Percentiles rank a stretch among this genome's conserved stretches.
These are phyloP conservation scores for Oxystoma pomonae DNA, from an alignment of 2,888 invertebrate genomes.

Conservation along the genomic window DNA sequence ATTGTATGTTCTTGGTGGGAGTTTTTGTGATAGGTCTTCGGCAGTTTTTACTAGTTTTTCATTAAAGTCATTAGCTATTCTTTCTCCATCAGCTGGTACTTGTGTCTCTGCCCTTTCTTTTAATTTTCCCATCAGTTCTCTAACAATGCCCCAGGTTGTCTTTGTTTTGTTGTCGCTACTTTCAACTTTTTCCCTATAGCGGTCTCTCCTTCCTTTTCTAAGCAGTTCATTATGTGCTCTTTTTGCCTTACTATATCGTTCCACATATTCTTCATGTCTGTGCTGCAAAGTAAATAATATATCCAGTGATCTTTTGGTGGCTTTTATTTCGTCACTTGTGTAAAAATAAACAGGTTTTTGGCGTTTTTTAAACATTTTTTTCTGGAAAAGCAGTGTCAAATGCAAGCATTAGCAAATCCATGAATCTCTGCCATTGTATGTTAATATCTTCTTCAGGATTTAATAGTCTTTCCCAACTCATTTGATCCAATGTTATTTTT, in stretches of 20 bases:
- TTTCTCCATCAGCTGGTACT: not conserved
- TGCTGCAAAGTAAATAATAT: not conserved
- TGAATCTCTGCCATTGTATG: not conserved
- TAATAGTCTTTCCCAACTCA: not conserved
- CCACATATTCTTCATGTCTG: not conserved
- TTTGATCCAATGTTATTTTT: not conserved
- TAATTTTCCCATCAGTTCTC: not conserved
- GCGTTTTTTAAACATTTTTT: not conserved
- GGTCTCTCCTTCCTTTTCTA: not conserved
- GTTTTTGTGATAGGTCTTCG: not conserved
- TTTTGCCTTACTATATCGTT: not conserved
- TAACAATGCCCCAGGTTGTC: not conserved
- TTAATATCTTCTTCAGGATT: not conserved
- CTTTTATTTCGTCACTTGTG: not conserved
- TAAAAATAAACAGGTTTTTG: not conserved
- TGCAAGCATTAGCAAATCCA: not conserved
- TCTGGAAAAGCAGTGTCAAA: not conserved
- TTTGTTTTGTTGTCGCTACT: not conserved
- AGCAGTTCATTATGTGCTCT: not conserved
- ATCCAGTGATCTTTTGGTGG: not conserved
- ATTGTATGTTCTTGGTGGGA: not conserved
- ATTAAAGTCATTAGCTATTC: not conserved
- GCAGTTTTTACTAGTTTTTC: not conserved
- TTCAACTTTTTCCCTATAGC: not conserved
- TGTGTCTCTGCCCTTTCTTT: not conserved